Evolutionary conservation across 2,888 invertebrate genomes (phyloP).

Genomic region (Bombyx huttoni): DNA sequence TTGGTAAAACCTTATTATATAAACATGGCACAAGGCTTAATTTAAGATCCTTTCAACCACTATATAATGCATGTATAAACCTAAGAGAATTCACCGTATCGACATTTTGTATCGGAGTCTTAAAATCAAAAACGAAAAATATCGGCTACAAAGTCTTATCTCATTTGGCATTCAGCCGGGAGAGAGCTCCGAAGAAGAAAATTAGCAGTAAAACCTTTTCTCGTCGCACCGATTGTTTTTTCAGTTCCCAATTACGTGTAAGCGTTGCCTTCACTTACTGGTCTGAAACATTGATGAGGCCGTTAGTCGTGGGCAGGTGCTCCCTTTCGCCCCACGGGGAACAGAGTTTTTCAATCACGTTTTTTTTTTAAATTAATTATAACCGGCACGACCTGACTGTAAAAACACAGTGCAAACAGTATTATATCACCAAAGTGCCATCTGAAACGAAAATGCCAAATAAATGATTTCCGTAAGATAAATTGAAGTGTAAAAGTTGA

Average conservation of each 20-base stretch:
- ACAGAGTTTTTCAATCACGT: not conserved
- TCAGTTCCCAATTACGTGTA: conserved; percentile 54
- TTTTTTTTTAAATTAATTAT: not conserved
- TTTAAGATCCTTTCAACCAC: not conserved
- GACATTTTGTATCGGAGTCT: not conserved
- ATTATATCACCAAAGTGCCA: too few relatives aligned
- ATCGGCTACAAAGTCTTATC: conserved; percentile 7
- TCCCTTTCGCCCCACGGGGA: conserved; percentile 8
- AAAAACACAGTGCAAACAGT: not conserved
- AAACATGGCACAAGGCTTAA: not conserved
- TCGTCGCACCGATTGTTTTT: conserved; percentile 46
- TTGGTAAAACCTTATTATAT: not conserved
- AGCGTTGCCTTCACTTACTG: conserved; percentile 43
- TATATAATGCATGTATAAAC: not conserved
- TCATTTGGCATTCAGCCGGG: conserved; percentile 34
- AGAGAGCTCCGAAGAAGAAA: conserved; percentile 27
- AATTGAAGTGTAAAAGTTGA: too few relatives aligned
- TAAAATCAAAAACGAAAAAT: conserved; percentile 2
- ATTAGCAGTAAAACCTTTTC: conserved; percentile 47
- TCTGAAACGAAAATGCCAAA: too few relatives aligned
- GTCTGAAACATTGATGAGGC: conserved; percentile 61
- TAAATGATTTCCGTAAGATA: too few relatives aligned
- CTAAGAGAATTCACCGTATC: not conserved
- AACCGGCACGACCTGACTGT: not conserved
- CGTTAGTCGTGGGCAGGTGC: conserved; percentile 24